phyloP scores from a whole-genome alignment of 1,140 invertebrate genomes.

The Panonychus citri region DNA sequence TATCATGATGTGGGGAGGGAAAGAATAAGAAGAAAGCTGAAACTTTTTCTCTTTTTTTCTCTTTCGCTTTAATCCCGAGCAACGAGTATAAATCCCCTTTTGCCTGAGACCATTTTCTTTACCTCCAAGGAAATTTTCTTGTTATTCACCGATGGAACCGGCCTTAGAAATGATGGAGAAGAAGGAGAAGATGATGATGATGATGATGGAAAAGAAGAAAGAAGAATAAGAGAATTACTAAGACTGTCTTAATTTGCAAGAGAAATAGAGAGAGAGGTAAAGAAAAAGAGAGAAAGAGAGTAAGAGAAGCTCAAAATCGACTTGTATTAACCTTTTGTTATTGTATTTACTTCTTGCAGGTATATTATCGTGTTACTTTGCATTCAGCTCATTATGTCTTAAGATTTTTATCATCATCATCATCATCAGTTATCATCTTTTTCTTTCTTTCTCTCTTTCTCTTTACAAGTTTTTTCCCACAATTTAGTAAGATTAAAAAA shows the following conservation, averaged over 20 bases:
- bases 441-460: too few species aligned
- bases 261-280: too few species aligned
- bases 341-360: too few species aligned
- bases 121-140: not conserved
- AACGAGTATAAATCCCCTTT: not conserved
- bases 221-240: not conserved
- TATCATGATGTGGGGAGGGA: too few species aligned
- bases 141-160: not conserved
- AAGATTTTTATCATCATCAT: not conserved
- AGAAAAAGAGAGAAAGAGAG: too few species aligned
- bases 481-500: too few species aligned
- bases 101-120: not conserved
- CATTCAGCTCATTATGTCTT: not conserved
- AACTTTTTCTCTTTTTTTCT: too few species aligned
- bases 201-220: not conserved
- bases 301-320: too few species aligned
- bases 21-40: too few species aligned
- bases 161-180: not conserved
- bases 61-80: not conserved
- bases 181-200: not conserved
- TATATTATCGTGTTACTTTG: not conserved
- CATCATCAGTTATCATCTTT: too few species aligned
- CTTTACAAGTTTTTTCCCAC: too few species aligned
- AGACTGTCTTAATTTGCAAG: not conserved
- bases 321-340: too few species aligned